A percentile compares a stretch with the other conserved stretches of the same genome.
Conservation (phyloP, 2,797 vertebrate genomes). For the Chaetophractus vellerosus region DNA sequence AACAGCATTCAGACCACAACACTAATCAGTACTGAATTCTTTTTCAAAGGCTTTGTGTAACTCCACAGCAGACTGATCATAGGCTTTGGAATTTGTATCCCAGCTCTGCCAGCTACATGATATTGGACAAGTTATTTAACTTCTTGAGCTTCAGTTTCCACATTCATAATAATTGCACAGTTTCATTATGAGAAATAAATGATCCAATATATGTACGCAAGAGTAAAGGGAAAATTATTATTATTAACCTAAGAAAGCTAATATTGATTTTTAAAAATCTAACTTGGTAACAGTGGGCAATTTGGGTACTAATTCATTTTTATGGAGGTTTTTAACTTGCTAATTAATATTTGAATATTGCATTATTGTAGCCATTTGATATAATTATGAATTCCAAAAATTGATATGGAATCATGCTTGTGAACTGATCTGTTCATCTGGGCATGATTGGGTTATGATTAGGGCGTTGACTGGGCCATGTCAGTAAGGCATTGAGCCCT, state of each 20-base stretch:
- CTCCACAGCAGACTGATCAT: background rate
- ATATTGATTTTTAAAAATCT: constrained; percentile 7
- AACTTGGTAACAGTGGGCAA: background rate
- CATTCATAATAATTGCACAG: background rate
- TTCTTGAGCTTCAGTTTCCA: background rate
- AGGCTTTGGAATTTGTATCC: background rate
- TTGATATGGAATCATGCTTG: no score
- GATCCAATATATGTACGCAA: background rate
- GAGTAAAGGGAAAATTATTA: constrained; percentile 9
- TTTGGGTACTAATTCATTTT: constrained; percentile 19
- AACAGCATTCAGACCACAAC: background rate
- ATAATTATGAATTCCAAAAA: no score
- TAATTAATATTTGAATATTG: constrained; percentile 56
- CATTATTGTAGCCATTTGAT: no score
- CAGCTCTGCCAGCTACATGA: background rate
- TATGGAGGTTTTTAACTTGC: background rate
- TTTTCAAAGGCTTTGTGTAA: constrained; percentile 20
- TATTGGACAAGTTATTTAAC: background rate
- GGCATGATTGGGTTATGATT: no score
- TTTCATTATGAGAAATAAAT: constrained; percentile 47
- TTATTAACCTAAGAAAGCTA: background rate
- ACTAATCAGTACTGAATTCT: background rate
- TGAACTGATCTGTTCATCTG: no score
- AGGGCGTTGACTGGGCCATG: no score
- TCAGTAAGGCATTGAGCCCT: no score